A percentile compares a stretch with the other conserved stretches of the same genome.
Conservation (phyloP, 2,113 vertebrate species). For the Tachuris rubrigastra region DNA sequence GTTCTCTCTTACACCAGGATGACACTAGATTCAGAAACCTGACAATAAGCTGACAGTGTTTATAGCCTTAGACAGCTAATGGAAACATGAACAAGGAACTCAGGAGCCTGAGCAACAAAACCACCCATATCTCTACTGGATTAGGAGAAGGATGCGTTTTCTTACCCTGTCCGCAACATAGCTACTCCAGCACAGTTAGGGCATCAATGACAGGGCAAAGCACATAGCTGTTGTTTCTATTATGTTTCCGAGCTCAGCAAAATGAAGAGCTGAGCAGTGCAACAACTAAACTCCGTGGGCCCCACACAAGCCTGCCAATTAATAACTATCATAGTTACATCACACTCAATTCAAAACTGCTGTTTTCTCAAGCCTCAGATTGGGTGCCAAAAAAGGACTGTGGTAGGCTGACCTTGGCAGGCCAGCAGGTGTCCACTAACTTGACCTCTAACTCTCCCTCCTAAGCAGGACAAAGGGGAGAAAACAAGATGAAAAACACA, state of each 20-base stretch:
- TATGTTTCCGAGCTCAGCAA: not conserved
- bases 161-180: not conserved
- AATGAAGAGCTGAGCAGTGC: not conserved
- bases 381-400: not conserved
- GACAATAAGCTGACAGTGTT: not conserved
- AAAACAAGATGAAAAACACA: not conserved
- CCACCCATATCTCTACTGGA: accelerated
- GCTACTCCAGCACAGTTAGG: not conserved
- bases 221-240: not conserved
- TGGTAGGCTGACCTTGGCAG: not conserved
- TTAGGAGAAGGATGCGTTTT: not conserved
- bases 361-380: not conserved
- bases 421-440: not conserved
- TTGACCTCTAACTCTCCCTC: not conserved
- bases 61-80: not conserved
- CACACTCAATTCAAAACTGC: not conserved
- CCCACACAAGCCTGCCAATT: not conserved
- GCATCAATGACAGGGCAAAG: not conserved
- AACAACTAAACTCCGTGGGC: not conserved
- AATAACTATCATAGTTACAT: not conserved
- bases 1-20: too few relatives aligned
- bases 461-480: not conserved
- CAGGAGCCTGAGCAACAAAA: not conserved
- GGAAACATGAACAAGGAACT: not conserved
- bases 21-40: too few relatives aligned